Percentiles rank a stretch among this genome's conserved stretches.
phyloP scores from a whole-genome alignment of 2,797 vertebrate genomes.

The Gymnoscopelus microlampas region DNA sequence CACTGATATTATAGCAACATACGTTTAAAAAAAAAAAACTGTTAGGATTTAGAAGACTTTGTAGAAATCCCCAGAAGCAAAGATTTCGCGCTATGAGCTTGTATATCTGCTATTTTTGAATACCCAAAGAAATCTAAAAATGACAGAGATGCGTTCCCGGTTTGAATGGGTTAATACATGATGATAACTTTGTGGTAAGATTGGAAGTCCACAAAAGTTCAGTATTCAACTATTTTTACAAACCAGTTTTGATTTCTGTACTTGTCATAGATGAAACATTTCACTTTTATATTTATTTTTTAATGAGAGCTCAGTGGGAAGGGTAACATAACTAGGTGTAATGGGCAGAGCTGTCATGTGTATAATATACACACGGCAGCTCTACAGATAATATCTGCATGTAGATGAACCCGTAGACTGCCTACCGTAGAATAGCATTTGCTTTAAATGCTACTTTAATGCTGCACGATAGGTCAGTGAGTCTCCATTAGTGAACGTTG shows the following conservation, averaged over 20 bases:
- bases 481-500: constrained; percentile 3
- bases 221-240: not conserved
- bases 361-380: not conserved
- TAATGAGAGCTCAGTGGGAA: constrained; percentile 13
- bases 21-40: too few relatives aligned
- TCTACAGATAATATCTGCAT: not conserved
- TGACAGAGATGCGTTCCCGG: too few relatives aligned
- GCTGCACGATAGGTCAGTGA: constrained; percentile 1
- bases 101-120: too few relatives aligned
- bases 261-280: not conserved
- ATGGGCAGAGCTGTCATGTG: not conserved
- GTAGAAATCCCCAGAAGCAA: too few relatives aligned
- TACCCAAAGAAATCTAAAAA: too few relatives aligned
- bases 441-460: not conserved
- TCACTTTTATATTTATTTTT: not conserved
- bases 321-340: not conserved
- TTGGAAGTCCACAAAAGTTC: not conserved
- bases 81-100: too few relatives aligned
- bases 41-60: too few relatives aligned
- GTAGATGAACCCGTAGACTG: constrained; percentile 6
- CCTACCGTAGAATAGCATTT: not conserved
- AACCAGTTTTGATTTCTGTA: not conserved
- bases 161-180: not conserved
- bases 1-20: too few relatives aligned
- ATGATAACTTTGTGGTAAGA: not conserved